These are phyloP conservation scores for Euwallacea similis DNA, from an alignment of 1,140 invertebrate species.

Conservation along the genomic window DNA sequence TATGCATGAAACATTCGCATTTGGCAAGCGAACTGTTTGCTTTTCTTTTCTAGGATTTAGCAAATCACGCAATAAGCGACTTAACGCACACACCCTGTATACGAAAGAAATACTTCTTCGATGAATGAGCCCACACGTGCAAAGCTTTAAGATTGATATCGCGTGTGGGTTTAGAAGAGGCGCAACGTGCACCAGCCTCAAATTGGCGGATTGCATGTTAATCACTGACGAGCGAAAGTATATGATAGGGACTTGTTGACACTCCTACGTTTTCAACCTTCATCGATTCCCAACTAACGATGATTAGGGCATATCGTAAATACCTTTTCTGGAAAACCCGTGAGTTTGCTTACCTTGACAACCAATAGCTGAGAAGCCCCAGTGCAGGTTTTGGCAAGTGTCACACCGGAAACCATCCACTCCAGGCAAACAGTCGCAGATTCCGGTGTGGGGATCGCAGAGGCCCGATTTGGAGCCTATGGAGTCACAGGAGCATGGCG, in stretches of 20 bases:
- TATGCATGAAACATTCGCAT: neutral
- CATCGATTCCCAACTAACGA: neutral
- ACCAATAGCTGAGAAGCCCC: conserved; percentile 72
- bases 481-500: conserved; percentile 75
- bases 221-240: neutral
- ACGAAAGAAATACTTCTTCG: neutral
- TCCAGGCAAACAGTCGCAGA: conserved; percentile 74
- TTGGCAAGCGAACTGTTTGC: neutral
- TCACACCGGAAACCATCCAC: conserved; percentile 81
- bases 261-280: conserved; percentile 1
- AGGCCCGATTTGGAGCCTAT: conserved; percentile 67
- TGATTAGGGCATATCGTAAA: neutral
- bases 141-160: conserved; percentile 2
- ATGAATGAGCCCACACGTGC: neutral
- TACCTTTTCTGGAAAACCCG: neutral
- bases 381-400: conserved; percentile 73
- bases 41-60: neutral
- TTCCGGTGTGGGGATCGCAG: conserved; percentile 77
- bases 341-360: conserved; percentile 68
- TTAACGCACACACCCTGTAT: neutral
- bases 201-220: conserved; percentile 1
- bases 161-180: conserved; percentile 1
- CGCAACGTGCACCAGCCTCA: neutral
- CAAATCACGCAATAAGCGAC: too few relatives aligned
- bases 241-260: neutral